Conservation (phyloP, 2,888 invertebrate species). For the Stegana nigrithorax region DNA sequence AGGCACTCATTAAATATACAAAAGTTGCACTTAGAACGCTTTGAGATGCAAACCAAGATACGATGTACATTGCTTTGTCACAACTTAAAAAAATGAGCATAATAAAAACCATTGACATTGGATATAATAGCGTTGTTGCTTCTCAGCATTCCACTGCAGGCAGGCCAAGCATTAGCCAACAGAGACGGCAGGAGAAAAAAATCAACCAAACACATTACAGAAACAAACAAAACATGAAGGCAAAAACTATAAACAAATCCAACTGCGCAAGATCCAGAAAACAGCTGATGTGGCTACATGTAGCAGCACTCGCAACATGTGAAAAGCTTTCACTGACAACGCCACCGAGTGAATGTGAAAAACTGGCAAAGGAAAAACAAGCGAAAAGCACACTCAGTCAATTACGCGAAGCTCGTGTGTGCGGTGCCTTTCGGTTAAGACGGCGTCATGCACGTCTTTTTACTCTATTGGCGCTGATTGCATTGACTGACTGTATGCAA, state of each 20-base stretch:
- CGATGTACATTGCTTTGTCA: neutral
- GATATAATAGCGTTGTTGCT: neutral
- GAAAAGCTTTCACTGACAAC: slow-evolving; percentile 53
- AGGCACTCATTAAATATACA: slow-evolving; percentile 8
- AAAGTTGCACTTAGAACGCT: slow-evolving; percentile 19
- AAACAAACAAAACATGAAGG: slow-evolving; percentile 8
- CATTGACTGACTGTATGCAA: too few relatives aligned
- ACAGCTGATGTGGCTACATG: too few relatives aligned
- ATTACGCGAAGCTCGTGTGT: slow-evolving; percentile 28
- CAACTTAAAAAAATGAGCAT: neutral
- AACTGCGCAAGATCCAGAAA: slow-evolving; percentile 54
- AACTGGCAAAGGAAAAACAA: too few relatives aligned
- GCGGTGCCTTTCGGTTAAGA: too few relatives aligned
- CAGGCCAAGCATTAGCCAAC: neutral
- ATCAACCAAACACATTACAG: slow-evolving; percentile 26
- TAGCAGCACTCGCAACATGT: slow-evolving; percentile 4
- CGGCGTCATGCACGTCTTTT: too few relatives aligned
- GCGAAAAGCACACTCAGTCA: slow-evolving; percentile 52
- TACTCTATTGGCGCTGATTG: too few relatives aligned
- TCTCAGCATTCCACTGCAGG: neutral
- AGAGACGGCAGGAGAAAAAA: neutral
- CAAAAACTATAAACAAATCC: slow-evolving; percentile 52
- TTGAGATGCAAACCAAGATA: neutral
- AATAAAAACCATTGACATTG: slow-evolving; percentile 9
- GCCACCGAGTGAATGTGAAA: too few relatives aligned